These are phyloP conservation scores for Bubo bubo DNA, from an alignment of 2,113 vertebrate species.

Conservation along the genomic window DNA sequence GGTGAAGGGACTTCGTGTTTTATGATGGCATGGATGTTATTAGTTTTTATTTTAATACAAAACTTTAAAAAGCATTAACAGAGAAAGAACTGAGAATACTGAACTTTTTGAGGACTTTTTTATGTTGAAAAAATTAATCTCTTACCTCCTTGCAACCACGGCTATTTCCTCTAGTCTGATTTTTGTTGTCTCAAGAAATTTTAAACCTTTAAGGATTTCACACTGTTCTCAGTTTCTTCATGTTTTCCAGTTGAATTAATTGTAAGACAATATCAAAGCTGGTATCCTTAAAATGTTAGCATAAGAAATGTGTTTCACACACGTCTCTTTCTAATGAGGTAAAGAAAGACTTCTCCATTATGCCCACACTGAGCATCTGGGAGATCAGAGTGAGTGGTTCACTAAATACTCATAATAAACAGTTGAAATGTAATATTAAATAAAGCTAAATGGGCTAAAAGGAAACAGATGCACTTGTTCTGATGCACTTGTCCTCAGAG, in stretches of 20 bases:
- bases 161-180: not conserved
- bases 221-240: not conserved
- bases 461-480: not conserved
- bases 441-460: not conserved
- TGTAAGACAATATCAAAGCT: not conserved
- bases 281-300: not conserved
- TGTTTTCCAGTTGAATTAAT: not conserved
- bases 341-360: not conserved
- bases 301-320: not conserved
- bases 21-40: not conserved
- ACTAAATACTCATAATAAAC: not conserved
- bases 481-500: not conserved
- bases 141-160: not conserved
- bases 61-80: not conserved
- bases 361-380: slow-evolving; percentile 5
- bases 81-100: not conserved
- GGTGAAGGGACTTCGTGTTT: not conserved
- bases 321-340: not conserved
- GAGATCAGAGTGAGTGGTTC: not conserved
- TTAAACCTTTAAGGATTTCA: not conserved
- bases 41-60: not conserved
- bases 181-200: not conserved
- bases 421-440: not conserved
- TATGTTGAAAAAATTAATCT: not conserved
- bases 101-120: not conserved